These are phyloP conservation scores for Anoplophora glabripennis DNA, from an alignment of 1,140 invertebrate species.

Conservation along the genomic window DNA sequence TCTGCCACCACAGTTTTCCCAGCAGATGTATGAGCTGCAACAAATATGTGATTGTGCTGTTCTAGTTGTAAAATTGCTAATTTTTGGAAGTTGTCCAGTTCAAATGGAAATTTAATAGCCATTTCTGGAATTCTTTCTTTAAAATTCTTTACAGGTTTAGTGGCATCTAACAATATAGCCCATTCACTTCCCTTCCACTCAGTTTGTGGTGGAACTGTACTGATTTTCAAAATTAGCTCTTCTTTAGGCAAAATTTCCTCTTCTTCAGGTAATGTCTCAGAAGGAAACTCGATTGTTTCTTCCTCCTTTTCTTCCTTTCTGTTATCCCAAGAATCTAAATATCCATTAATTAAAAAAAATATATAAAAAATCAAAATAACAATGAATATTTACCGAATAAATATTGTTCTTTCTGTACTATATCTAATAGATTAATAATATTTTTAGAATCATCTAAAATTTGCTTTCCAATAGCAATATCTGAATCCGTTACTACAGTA, in stretches of 20 bases:
- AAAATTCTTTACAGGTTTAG: slow-evolving; percentile 77
- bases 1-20: slow-evolving; percentile 98
- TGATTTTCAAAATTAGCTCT: slow-evolving; percentile 36
- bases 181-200: slow-evolving; percentile 61
- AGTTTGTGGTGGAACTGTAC: slow-evolving; percentile 16
- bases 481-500: slow-evolving; percentile 40
- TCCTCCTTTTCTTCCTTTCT: neutral
- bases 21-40: slow-evolving; percentile 98
- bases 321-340: neutral
- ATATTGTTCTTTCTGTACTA: slow-evolving; percentile 40
- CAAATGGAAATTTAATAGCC: slow-evolving; percentile 86
- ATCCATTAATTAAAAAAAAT: neutral
- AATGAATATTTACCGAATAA: slow-evolving; percentile 26
- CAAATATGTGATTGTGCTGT: slow-evolving; percentile 93
- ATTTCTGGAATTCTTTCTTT: slow-evolving; percentile 79
- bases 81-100: slow-evolving; percentile 97
- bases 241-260: slow-evolving; percentile 32
- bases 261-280: slow-evolving; percentile 14
- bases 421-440: slow-evolving; percentile 44
- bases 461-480: neutral
- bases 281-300: neutral
- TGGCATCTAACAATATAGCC: slow-evolving; percentile 84
- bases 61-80: slow-evolving; percentile 92
- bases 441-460: slow-evolving; percentile 19
- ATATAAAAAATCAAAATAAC: neutral